A percentile compares a stretch with the other conserved stretches of the same genome.
phyloP scores from a whole-genome alignment of 2,888 invertebrate species.

The Agriopis leucophaearia region DNA sequence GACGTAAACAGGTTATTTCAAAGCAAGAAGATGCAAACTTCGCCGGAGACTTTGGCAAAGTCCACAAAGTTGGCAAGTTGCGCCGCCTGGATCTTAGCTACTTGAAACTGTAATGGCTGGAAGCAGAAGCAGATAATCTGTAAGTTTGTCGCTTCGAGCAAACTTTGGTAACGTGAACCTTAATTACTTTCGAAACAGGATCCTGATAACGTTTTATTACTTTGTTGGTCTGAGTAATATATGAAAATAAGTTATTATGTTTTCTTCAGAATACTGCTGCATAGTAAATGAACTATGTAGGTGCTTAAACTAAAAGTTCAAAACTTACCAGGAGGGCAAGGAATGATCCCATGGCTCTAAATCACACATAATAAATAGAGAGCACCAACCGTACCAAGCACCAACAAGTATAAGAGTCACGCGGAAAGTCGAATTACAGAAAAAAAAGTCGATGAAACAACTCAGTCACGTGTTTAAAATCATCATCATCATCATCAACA shows the following conservation, averaged over 20 bases:
- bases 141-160: slow-evolving; percentile 70
- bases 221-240: slow-evolving; percentile 24
- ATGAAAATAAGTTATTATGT: background rate
- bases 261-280: background rate
- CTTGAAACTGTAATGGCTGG: slow-evolving; percentile 74
- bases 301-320: background rate
- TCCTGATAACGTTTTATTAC: slow-evolving; percentile 50
- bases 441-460: background rate
- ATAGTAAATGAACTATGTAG: background rate
- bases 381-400: background rate
- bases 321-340: background rate
- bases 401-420: background rate
- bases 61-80: slow-evolving; percentile 69
- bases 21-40: slow-evolving; percentile 58
- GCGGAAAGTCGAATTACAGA: background rate
- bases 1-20: slow-evolving; percentile 62
- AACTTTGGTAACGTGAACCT: slow-evolving; percentile 70
- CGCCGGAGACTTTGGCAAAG: slow-evolving; percentile 60
- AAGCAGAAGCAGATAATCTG: slow-evolving; percentile 75
- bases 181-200: slow-evolving; percentile 66
- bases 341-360: background rate
- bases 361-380: background rate
- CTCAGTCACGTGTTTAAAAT: slow-evolving; percentile 5
- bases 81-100: slow-evolving; percentile 64
- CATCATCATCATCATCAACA: too few relatives aligned